phyloP scores from a whole-genome alignment of 2,888 invertebrate genomes.

The Caenorhabditis wallacei region DNA sequence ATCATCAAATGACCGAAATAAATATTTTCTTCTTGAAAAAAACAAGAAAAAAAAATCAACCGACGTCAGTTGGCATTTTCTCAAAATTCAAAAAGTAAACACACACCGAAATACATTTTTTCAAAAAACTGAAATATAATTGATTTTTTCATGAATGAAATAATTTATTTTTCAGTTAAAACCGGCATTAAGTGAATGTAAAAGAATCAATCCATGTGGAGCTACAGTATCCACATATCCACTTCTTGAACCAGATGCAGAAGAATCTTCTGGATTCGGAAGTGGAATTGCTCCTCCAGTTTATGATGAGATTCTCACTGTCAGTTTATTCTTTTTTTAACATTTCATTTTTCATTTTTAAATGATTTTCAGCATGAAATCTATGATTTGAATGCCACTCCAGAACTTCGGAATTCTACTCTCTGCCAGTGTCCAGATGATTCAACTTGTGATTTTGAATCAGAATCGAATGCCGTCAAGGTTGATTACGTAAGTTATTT shows the following conservation, averaged over 20 bases:
- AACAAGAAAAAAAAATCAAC: background rate
- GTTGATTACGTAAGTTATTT: conserved; percentile 59
- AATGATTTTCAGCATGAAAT: conserved; percentile 68
- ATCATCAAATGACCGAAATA: background rate
- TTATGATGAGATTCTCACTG: conserved; percentile 64
- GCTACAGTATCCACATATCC: conserved; percentile 59
- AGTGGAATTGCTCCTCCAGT: conserved; percentile 59
- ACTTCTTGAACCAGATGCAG: conserved; percentile 58
- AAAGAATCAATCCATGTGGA: conserved; percentile 54
- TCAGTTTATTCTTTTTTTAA: background rate
- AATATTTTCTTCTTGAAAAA: background rate
- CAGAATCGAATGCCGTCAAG: conserved; percentile 55
- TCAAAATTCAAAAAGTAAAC: conserved; percentile 3
- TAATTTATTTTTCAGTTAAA: conserved; percentile 36
- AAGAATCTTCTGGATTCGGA: conserved; percentile 60
- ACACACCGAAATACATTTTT: background rate
- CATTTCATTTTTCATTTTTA: background rate
- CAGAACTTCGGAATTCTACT: conserved; percentile 49
- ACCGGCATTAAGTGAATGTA: conserved; percentile 43
- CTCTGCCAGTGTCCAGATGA: conserved; percentile 57
- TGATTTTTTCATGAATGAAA: background rate
- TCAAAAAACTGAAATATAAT: background rate
- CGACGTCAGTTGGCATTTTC: background rate
- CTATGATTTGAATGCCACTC: conserved; percentile 54
- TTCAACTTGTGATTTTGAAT: conserved; percentile 52